These are phyloP conservation scores for Pituophis catenifer DNA, from an alignment of 2,113 vertebrate species.

Conservation along the genomic window DNA sequence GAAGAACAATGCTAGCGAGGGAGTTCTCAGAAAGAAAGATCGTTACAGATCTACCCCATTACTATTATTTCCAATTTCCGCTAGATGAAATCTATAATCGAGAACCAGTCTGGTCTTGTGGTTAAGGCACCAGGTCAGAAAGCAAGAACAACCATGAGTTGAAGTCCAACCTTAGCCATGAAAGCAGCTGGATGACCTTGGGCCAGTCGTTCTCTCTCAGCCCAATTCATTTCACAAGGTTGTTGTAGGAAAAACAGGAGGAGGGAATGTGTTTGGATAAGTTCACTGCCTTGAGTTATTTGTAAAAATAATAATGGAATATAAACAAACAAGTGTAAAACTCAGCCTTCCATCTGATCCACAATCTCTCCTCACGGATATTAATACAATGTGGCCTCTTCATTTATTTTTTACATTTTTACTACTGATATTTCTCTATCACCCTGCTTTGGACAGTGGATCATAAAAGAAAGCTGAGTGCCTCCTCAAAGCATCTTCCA, in stretches of 20 bases:
- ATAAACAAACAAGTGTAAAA: not conserved
- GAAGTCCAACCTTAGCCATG: not conserved
- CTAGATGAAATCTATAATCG: not conserved
- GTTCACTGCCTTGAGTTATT: not conserved
- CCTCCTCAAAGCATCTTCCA: not conserved
- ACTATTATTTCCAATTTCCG: not conserved
- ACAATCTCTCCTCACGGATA: not conserved
- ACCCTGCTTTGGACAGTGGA: not conserved
- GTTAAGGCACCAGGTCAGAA: not conserved
- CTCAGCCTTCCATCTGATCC: not conserved
- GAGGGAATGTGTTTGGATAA: not conserved
- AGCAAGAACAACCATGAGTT: not conserved
- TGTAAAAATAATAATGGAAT: not conserved
- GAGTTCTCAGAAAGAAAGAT: not conserved
- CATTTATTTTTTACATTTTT: not conserved
- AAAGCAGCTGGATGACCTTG: not conserved
- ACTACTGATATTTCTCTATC: not conserved
- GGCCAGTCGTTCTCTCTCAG: not conserved
- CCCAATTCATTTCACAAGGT: not conserved
- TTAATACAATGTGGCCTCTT: not conserved
- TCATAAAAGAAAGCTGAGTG: not conserved
- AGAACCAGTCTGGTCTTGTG: not conserved
- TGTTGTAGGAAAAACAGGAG: not conserved
- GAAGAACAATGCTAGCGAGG: not conserved
- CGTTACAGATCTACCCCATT: not conserved